Conservation (phyloP, 2,113 vertebrate genomes). For the Macaca nemestrina region DNA sequence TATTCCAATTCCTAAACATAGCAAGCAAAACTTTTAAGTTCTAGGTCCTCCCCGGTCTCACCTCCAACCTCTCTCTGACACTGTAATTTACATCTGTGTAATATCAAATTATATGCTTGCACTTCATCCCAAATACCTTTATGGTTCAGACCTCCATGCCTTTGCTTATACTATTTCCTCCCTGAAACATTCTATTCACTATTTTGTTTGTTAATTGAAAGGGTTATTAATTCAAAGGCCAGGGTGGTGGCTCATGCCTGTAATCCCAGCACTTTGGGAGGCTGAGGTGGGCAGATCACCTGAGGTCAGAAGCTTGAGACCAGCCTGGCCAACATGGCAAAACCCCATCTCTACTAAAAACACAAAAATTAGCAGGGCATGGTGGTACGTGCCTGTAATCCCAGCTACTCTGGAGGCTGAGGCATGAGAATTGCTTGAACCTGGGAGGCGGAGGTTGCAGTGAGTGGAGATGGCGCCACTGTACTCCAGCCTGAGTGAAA, state of each 20-base stretch:
- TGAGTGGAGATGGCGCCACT: neutral
- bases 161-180: neutral
- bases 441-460: neutral
- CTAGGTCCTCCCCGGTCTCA: neutral
- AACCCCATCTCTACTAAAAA: neutral
- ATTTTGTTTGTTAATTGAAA: neutral
- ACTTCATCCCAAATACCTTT: neutral
- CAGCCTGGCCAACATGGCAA: neutral
- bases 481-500: neutral
- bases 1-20: constrained; percentile 17
- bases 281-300: neutral
- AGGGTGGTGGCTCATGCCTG: neutral
- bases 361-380: neutral
- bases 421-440: neutral
- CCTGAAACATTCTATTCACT: neutral
- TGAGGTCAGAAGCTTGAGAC: neutral
- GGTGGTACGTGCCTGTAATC: neutral
- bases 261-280: neutral
- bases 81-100: neutral
- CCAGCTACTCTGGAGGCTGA: neutral
- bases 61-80: neutral
- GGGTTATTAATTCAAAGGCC: neutral
- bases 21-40: neutral
- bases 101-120: neutral
- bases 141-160: neutral